Evolutionary conservation across 92 coral and sea anemone genomes (phyloP).

Genomic region (Porites evermanni): DNA sequence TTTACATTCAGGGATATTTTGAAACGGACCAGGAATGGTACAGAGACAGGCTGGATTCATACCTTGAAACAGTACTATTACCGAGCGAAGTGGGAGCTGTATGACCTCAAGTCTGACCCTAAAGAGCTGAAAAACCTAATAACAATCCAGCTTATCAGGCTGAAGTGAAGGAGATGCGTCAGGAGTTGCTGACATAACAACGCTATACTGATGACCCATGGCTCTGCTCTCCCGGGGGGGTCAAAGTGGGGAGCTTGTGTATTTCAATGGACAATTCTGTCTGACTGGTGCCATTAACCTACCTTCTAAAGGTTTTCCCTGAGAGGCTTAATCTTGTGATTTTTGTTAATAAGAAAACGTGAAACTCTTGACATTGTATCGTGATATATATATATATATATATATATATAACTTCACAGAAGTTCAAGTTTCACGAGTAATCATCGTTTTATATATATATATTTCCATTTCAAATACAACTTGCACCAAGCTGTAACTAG

Average conservation of each 20-base stretch:
- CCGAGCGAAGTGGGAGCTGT: conserved; percentile 94
- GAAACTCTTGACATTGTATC: too few species aligned
- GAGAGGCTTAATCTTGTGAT: too few species aligned
- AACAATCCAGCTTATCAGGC: conserved; percentile 52
- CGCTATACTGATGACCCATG: conserved; percentile 84
- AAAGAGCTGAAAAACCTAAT: conserved; percentile 78
- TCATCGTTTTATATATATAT: too few species aligned
- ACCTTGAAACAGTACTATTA: conserved; percentile 79
- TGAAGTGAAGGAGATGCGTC: conserved; percentile 52
- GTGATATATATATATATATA: too few species aligned
- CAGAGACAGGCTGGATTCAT: conserved; percentile 86
- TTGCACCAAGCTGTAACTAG: too few species aligned
- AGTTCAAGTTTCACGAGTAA: too few species aligned
- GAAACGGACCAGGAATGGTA: conserved; percentile 77
- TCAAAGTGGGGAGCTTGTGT: conserved; percentile 79
- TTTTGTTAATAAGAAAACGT: too few species aligned
- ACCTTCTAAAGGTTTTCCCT: too few species aligned
- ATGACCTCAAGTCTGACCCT: conserved; percentile 77
- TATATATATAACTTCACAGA: too few species aligned
- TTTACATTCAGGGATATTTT: conserved; percentile 86
- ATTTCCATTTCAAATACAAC: too few species aligned
- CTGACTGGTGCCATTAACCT: background rate
- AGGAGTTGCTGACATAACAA: conserved; percentile 76
- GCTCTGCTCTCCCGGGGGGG: conserved; percentile 94
- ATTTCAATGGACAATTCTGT: conserved; percentile 73